Evolutionary conservation across 2,888 invertebrate genomes (phyloP).

Genomic region (Cantharis rufa): DNA sequence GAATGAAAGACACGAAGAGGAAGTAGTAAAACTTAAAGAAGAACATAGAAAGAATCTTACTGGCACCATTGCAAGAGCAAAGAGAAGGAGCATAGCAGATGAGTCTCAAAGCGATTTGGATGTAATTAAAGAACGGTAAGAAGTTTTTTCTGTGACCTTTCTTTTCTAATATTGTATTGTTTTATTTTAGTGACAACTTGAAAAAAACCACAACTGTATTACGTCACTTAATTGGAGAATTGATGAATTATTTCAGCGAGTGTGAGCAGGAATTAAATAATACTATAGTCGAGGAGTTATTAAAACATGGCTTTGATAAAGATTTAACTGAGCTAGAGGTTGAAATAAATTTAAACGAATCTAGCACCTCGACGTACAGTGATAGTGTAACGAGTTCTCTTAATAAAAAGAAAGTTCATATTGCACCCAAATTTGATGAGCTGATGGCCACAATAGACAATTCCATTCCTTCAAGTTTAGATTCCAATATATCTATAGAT

Average conservation of each 20-base stretch:
- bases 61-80: conserved; percentile 48
- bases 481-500: conserved; percentile 58
- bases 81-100: conserved; percentile 45
- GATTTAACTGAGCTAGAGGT: conserved; percentile 39
- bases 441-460: conserved; percentile 66
- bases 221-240: conserved; percentile 68
- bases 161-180: not conserved
- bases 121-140: conserved; percentile 66
- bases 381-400: conserved; percentile 35
- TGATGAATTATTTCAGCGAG: conserved; percentile 73
- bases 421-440: conserved; percentile 70
- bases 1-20: conserved; percentile 63
- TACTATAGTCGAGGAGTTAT: conserved; percentile 69
- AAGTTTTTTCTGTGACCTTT: not conserved
- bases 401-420: conserved; percentile 65
- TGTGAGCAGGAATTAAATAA: conserved; percentile 81
- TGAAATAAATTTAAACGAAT: conserved; percentile 37
- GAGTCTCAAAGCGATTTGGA: conserved; percentile 61
- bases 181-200: conserved; percentile 63
- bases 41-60: conserved; percentile 46
- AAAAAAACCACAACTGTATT: conserved; percentile 68
- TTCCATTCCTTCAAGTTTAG: conserved; percentile 61
- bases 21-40: conserved; percentile 59
- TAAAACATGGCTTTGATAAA: conserved; percentile 53
- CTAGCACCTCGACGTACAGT: conserved; percentile 39